Evolutionary conservation across 2,888 invertebrate species (phyloP).

Genomic region (Lutraria lutraria): DNA sequence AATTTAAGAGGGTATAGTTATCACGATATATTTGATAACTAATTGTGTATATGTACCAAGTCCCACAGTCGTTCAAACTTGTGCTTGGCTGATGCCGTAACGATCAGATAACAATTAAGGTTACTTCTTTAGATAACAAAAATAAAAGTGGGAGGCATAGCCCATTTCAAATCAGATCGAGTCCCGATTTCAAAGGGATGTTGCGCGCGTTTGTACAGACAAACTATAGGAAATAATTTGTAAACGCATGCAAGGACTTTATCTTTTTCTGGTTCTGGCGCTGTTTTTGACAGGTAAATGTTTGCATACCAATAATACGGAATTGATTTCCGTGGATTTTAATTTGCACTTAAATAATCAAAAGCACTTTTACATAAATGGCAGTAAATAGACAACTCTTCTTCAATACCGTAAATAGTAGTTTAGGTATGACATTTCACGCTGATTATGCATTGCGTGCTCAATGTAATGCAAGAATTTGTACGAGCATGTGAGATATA

Average conservation of each 20-base stretch:
- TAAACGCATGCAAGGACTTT: slow-evolving; percentile 88
- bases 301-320: not conserved
- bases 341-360: not conserved
- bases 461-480: no score
- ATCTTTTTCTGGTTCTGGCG: slow-evolving; percentile 41
- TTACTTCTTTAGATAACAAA: slow-evolving; percentile 26
- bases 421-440: no score
- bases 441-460: no score
- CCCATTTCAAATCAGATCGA: not conserved
- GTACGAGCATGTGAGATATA: no score
- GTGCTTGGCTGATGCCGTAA: slow-evolving; percentile 25
- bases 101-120: slow-evolving; percentile 25
- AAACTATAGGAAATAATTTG: slow-evolving; percentile 40
- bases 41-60: slow-evolving; percentile 20
- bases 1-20: not conserved
- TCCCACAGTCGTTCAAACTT: slow-evolving; percentile 33
- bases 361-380: no score
- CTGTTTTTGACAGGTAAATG: slow-evolving; percentile 46
- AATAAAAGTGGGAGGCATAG: slow-evolving; percentile 32
- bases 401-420: no score
- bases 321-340: not conserved
- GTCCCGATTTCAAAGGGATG: slow-evolving; percentile 40
- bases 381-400: no score
- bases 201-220: slow-evolving; percentile 4
- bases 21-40: not conserved